Conservation (phyloP, 2,113 vertebrate species). For the Bettongia penicillata region DNA sequence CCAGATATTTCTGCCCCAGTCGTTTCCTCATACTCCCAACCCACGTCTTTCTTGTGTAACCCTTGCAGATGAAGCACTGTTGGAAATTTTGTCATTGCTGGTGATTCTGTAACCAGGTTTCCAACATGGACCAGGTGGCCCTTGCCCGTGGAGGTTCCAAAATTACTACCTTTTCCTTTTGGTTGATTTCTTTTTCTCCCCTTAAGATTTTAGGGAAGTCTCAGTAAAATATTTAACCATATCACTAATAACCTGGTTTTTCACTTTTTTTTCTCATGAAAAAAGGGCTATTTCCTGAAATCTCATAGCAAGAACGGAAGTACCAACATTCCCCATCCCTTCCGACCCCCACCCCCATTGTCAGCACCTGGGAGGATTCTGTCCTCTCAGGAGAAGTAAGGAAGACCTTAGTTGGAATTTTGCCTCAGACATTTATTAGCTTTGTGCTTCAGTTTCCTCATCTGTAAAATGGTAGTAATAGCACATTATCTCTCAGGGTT, state of each 20-base stretch:
- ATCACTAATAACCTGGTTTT: neutral
- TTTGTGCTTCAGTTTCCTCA: neutral
- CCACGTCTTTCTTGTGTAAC: neutral
- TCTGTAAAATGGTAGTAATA: neutral
- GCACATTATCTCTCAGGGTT: neutral
- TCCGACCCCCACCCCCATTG: no score
- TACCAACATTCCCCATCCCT: neutral
- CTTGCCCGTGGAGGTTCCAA: fast-evolving
- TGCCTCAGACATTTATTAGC: neutral
- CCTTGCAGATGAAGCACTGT: neutral
- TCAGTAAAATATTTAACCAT: neutral
- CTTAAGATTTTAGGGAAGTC: neutral
- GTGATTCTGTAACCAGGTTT: neutral
- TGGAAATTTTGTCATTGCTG: neutral
- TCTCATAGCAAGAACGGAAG: neutral
- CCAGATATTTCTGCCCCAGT: slow-evolving; percentile 7
- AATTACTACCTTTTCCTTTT: neutral
- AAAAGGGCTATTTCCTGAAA: neutral
- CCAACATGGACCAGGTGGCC: neutral
- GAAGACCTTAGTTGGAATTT: neutral
- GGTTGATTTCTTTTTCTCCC: neutral
- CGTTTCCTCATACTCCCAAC: neutral
- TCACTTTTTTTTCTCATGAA: neutral
- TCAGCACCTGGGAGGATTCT: no score
- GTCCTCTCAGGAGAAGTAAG: neutral